These are phyloP conservation scores for Cryptocheilus praepositus DNA, from an alignment of 2,888 invertebrate species.

Conservation along the genomic window DNA sequence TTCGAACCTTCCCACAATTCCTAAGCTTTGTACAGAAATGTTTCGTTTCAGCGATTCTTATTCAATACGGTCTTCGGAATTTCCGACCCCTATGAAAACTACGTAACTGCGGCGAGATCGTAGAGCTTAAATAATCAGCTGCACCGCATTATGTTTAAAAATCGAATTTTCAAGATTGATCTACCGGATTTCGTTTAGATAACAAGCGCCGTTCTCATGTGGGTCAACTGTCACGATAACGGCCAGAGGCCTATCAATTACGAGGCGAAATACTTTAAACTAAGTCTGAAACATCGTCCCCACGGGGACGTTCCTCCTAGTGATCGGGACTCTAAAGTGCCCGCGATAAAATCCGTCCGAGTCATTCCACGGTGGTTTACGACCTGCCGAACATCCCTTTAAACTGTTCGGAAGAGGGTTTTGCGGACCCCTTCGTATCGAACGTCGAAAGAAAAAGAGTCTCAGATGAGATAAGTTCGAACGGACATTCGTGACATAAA, in stretches of 20 bases:
- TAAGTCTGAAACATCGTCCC: constrained; percentile 72
- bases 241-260: constrained; percentile 59
- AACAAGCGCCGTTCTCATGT: constrained; percentile 14
- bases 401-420: constrained; percentile 28
- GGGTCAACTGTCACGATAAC: constrained; percentile 49
- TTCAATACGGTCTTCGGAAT: too few species aligned
- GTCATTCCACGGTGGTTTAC: constrained; percentile 53
- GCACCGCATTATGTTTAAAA: too few species aligned
- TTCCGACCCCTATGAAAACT: too few species aligned
- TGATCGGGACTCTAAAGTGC: constrained; percentile 52
- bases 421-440: neutral
- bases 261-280: constrained; percentile 70
- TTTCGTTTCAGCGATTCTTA: too few species aligned
- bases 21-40: too few species aligned
- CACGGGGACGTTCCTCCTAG: constrained; percentile 58
- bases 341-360: constrained; percentile 56
- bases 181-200: constrained; percentile 13
- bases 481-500: too few species aligned
- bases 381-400: constrained; percentile 54
- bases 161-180: neutral
- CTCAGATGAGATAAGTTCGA: constrained; percentile 6
- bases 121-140: too few species aligned
- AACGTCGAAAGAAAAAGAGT: constrained; percentile 6
- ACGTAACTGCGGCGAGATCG: too few species aligned
- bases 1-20: too few species aligned